These are phyloP conservation scores for Proctacanthus coquilletti DNA, from an alignment of 1,140 invertebrate genomes.

Conservation along the genomic window DNA sequence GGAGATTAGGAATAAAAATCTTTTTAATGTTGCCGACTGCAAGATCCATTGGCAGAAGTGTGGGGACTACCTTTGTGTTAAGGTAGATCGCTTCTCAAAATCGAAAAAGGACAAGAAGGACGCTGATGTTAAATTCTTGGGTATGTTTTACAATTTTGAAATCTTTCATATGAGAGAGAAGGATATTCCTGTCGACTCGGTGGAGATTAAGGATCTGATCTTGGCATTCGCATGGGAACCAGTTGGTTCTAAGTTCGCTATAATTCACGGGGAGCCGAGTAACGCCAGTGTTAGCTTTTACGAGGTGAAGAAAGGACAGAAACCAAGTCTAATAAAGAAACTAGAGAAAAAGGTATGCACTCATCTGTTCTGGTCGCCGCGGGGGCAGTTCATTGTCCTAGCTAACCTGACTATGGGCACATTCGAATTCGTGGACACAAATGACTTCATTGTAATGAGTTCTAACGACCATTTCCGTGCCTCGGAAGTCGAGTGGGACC, in stretches of 20 bases:
- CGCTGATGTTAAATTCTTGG: constrained; percentile 81
- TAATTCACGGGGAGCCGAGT: constrained; percentile 85
- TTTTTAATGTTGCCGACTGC: constrained; percentile 96
- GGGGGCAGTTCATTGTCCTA: constrained; percentile 88
- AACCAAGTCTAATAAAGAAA: constrained; percentile 73
- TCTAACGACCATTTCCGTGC: constrained; percentile 78
- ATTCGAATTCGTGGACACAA: constrained; percentile 89
- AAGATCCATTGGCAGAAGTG: constrained; percentile 99
- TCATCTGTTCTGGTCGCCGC: constrained; percentile 92
- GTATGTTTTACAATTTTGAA: constrained; percentile 98
- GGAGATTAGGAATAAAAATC: constrained; percentile 89
- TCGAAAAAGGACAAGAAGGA: constrained; percentile 78
- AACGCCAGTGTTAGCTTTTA: constrained; percentile 88
- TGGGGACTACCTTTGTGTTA: constrained; percentile 94
- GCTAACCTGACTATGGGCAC: constrained; percentile 76
- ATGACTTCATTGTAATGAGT: constrained; percentile 88
- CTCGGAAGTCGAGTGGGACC: constrained; percentile 98
- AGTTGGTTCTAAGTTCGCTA: constrained; percentile 86
- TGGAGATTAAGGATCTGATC: constrained; percentile 87
- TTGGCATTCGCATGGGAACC: constrained; percentile 98
- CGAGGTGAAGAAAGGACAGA: constrained; percentile 76
- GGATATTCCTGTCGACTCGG: constrained; percentile 93
- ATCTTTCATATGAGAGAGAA: constrained; percentile 98
- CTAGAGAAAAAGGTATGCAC: constrained; percentile 86
- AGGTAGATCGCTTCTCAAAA: constrained; percentile 95